Evolutionary conservation across 2,113 vertebrate species (phyloP), one percentile per base, ranked within the genome.

Genomic region (Monarcha castaneiventris): DNA sequence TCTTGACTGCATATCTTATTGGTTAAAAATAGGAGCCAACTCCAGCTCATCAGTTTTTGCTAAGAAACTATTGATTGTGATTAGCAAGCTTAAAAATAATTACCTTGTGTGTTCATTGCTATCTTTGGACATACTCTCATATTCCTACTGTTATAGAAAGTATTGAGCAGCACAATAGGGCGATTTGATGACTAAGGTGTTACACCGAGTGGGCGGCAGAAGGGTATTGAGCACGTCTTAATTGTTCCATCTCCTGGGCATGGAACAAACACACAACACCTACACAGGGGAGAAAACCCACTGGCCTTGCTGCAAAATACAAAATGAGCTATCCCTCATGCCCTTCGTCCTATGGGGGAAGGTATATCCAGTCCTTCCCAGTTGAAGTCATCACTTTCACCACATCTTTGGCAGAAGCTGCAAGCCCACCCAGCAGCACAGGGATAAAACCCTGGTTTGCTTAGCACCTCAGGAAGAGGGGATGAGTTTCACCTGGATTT

Each of bases 1-100:
- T 92, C 90, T 93, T 81, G 83, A 93, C 95, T 96, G 94, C 88
- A 88, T 91, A 93, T 96, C 90, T 95, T 91, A 91, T 44, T 97
- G 85, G 93, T 95, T 95, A 96, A 97, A 96, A 97, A 97, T 96
- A 96, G 94, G 88, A 96, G 93, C 94, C 92, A 96, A 96, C 85
- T 95, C 93, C 83, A 96, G 92, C 94, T 97, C 95, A 97, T 96
- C 94, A 94, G 95, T 95, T 97, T 97, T 95, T 96, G 85, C 88
- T 94, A 92, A 96, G 94, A 96, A 97, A 96, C 83, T 96, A 96
- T 97, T 96, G 96, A 96, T 96, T 96, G 93, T 94, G 95, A 97
- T 96, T 97, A 96, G 88, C 94, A 95, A 96, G 96, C 95, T 97
- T 96, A 97, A 97, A 96, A 96, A 96, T 97, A 96, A 96, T 96